Evolutionary conservation across 2,888 invertebrate species (phyloP), one percentile per base, ranked within the genome.

Genomic region (Piscicola geometra): DNA sequence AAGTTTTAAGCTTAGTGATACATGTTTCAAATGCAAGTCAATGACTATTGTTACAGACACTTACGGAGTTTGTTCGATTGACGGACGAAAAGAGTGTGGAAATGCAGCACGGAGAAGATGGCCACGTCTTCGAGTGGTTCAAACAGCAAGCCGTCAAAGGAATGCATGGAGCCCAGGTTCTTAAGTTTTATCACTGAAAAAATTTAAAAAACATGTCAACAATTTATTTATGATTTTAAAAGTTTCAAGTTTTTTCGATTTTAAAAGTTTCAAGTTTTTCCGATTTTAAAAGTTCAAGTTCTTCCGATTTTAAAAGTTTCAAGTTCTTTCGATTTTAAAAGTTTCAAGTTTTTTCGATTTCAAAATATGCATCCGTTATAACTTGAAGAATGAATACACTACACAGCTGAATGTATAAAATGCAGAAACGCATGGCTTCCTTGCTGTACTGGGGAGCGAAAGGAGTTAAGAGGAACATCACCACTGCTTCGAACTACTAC

Each of bases 81-180:
- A 84, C 83, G 3, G 83, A 85, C 76, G 83, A 84, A 72, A 78
- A 68, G 0, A 75, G 78, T 3, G 52, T 85, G 5, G 78, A 80
- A 28, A 81, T 81, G 60, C 83, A 84, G 76, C 84, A 84, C 3
- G 84, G 83, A 60, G 85, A 85, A 78, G 79, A 83, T 18, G 84
- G 84, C 0, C 84, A 85, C 67, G 75, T 84, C 3, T 85, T 83
- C 78, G 78, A 82, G 75, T 85, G 85, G 85, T 78, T 85, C 47
- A 83, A 82, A 78, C 82, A 84, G 73, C 85, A 85, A 77, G 85
- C 85, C 1, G 78, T 81, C 71, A 81, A 81, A 73, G 85, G 85
- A 0, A 83, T 85, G 0, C 78, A 81, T 12, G 80, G 81, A 3
- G 85, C 85, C 0, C 84, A 84, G 82, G 84, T 85, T 5, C 15